Percentiles rank a stretch among this genome's conserved stretches.
phyloP scores from a whole-genome alignment of 2,113 vertebrate genomes.

The Cinclus mexicanus region DNA sequence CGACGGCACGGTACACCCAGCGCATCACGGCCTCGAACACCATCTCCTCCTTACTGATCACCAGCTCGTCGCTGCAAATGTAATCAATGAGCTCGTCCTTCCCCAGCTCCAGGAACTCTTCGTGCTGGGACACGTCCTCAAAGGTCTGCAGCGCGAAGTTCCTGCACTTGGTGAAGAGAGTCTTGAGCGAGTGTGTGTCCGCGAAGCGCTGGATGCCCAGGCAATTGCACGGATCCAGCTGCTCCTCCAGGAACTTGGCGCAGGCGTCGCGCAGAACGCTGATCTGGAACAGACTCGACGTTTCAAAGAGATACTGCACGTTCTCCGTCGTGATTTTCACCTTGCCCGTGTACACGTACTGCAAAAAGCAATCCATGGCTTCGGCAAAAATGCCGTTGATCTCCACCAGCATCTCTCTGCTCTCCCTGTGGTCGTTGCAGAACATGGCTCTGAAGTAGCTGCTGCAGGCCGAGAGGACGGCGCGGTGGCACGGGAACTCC shows the following conservation, averaged over 20 bases:
- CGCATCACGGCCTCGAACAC: constrained; percentile 97
- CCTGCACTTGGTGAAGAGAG: constrained; percentile 90
- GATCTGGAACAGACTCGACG: constrained; percentile 97
- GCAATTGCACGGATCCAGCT: constrained; percentile 97
- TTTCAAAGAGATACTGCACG: constrained; percentile 96
- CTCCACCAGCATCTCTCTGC: constrained; percentile 92
- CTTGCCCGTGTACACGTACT: constrained; percentile 95
- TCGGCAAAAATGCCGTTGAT: constrained; percentile 95
- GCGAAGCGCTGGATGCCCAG: constrained; percentile 97
- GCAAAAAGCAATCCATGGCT: constrained; percentile 96
- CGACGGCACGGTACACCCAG: constrained; percentile 91
- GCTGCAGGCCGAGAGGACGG: constrained; percentile 92
- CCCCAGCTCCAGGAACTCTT: constrained; percentile 90
- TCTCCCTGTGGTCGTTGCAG: constrained; percentile 92
- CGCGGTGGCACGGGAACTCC: constrained; percentile 93
- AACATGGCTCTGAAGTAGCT: constrained; percentile 98
- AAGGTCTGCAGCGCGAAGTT: constrained; percentile 89
- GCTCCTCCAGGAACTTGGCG: constrained; percentile 96
- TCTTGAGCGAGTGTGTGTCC: constrained; percentile 91
- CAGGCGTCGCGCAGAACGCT: constrained; percentile 89
- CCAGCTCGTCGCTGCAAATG: constrained; percentile 89
- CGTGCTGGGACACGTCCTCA: constrained; percentile 90
- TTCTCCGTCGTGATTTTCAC: constrained; percentile 97
- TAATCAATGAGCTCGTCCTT: constrained; percentile 95
- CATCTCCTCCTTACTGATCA: constrained; percentile 90